These are phyloP conservation scores for Thaumatotibia leucotreta DNA, from an alignment of 1,140 invertebrate species.

Conservation along the genomic window DNA sequence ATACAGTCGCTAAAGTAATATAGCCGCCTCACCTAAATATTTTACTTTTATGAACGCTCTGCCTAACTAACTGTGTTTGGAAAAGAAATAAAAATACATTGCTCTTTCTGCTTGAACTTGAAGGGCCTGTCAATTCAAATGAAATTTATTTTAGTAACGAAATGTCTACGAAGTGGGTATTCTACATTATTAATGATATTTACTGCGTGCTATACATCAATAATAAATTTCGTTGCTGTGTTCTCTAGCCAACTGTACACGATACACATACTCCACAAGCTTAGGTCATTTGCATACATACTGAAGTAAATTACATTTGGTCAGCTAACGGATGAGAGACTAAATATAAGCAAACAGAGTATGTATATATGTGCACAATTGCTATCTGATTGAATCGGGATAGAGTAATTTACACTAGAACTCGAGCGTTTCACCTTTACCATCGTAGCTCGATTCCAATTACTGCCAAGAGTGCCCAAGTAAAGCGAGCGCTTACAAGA, in stretches of 20 bases:
- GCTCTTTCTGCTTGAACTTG: not conserved
- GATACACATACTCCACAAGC: not conserved
- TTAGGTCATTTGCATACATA: conserved; percentile 8
- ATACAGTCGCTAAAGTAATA: not conserved
- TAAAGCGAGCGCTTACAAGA: not conserved
- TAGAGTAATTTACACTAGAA: conserved; percentile 12
- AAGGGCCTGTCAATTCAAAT: not conserved
- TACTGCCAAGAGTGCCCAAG: not conserved
- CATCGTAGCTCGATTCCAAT: not conserved
- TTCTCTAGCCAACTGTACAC: not conserved
- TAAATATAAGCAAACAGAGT: not conserved
- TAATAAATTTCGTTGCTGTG: not conserved
- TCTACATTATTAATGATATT: not conserved
- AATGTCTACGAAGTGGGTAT: not conserved
- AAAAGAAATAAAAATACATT: not conserved
- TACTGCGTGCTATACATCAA: not conserved
- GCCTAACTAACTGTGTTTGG: not conserved
- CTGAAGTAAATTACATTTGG: conserved; percentile 84
- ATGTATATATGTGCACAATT: not conserved
- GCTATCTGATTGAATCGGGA: conserved; percentile 9
- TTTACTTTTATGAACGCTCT: not conserved
- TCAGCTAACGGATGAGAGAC: conserved; percentile 23
- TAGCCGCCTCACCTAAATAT: not conserved
- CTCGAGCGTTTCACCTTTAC: conserved; percentile 5
- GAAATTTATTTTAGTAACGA: not conserved